Evolutionary conservation across 2,888 invertebrate genomes (phyloP).

Genomic region (Rutpela maculata): DNA sequence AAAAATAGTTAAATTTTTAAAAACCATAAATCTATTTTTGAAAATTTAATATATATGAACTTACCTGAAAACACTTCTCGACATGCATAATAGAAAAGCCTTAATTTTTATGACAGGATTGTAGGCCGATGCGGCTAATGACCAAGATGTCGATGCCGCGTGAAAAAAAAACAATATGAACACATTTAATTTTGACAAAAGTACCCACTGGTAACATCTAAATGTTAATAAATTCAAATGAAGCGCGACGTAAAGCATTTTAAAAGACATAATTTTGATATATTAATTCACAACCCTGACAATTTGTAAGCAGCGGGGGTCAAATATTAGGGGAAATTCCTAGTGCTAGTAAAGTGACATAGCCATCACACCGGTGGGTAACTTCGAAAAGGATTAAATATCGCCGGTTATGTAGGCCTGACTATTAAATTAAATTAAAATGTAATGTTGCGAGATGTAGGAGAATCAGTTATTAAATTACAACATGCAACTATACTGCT

Average conservation of each 20-base stretch:
- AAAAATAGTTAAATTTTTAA: no score
- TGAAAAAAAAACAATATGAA: no score
- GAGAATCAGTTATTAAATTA: constrained; percentile 71
- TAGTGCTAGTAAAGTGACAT: constrained; percentile 64
- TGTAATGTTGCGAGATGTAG: constrained; percentile 69
- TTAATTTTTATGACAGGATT: no score
- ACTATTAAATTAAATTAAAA: constrained; percentile 72
- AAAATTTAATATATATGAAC: no score
- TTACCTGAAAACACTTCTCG: no score
- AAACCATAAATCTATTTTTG: no score
- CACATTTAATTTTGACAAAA: constrained; percentile 17
- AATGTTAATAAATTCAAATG: constrained; percentile 35
- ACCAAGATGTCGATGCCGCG: no score
- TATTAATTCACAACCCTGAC: constrained; percentile 70
- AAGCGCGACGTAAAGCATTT: constrained; percentile 30
- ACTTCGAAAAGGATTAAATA: constrained; percentile 68
- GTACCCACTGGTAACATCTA: neutral
- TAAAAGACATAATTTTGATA: constrained; percentile 66
- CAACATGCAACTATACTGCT: constrained; percentile 67
- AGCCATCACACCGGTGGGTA: constrained; percentile 64
- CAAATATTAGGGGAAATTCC: constrained; percentile 63
- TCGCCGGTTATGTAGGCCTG: constrained; percentile 64
- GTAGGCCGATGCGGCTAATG: no score
- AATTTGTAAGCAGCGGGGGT: constrained; percentile 70
- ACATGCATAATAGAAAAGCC: no score